A percentile compares a stretch with the other conserved stretches of the same genome.
Evolutionary conservation across 2,113 vertebrate species (phyloP).

Genomic region (Cottus gobio): DNA sequence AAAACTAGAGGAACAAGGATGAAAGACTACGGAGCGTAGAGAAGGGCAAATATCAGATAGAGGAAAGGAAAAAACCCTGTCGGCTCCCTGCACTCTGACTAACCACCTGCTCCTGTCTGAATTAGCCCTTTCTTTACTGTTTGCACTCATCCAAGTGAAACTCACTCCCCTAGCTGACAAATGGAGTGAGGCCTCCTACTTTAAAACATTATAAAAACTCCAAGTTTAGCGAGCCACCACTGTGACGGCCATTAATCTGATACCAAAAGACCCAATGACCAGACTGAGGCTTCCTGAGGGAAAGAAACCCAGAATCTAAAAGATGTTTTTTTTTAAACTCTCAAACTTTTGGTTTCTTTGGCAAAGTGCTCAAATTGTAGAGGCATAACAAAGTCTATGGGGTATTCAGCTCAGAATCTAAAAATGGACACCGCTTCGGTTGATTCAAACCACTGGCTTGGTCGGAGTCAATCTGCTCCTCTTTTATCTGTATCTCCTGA

Average conservation of each 20-base stretch:
- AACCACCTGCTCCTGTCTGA: conserved; percentile 79
- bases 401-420: conserved; percentile 52
- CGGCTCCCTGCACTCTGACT: conserved; percentile 56
- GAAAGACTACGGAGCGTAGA: conserved; percentile 45
- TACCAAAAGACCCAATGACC: conserved; percentile 25
- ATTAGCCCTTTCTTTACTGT: conserved; percentile 78
- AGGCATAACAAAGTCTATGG: conserved; percentile 59
- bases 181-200: conserved; percentile 57
- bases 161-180: conserved; percentile 66
- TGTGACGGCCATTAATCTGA: conserved; percentile 61
- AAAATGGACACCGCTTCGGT: conserved; percentile 41
- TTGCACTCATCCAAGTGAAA: conserved; percentile 73
- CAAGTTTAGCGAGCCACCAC: conserved; percentile 56
- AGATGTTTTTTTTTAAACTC: neutral
- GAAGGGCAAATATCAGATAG: conserved; percentile 65
- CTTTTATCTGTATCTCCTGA: conserved; percentile 57
- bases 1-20: conserved; percentile 44
- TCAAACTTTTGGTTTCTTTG: conserved; percentile 49
- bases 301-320: conserved; percentile 1
- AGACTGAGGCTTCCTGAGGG: conserved; percentile 27
- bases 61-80: conserved; percentile 40
- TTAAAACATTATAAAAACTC: conserved; percentile 22
- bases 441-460: conserved; percentile 57
- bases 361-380: conserved; percentile 33
- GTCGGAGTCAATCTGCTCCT: conserved; percentile 33